A percentile compares a stretch with the other conserved stretches of the same genome.
phyloP scores from a whole-genome alignment of 1,140 invertebrate genomes.

The Lepidurus arcticus region DNA sequence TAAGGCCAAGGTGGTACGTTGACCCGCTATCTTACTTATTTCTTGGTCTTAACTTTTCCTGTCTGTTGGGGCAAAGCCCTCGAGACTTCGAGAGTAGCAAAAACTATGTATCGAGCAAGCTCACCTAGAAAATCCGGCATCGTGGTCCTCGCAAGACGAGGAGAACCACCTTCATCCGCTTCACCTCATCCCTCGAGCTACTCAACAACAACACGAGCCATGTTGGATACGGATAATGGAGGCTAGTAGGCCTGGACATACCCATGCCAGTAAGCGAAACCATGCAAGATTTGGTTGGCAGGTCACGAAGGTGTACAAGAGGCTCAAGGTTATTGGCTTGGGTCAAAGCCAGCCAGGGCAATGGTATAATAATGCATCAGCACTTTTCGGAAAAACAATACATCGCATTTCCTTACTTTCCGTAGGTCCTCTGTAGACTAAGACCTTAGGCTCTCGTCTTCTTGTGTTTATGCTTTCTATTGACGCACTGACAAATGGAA shows the following conservation, averaged over 20 bases:
- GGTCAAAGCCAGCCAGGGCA: constrained; percentile 20
- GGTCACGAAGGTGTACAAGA: background rate
- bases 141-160: background rate
- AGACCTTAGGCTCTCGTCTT: too few species aligned
- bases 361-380: constrained; percentile 13
- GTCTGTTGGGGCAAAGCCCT: constrained; percentile 23
- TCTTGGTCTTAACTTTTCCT: constrained; percentile 15
- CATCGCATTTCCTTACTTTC: background rate
- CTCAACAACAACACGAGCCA: background rate
- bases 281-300: constrained; percentile 17
- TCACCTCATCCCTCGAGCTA: background rate
- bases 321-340: constrained; percentile 1
- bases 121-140: background rate
- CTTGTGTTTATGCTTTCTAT: too few species aligned
- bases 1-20: constrained; percentile 34
- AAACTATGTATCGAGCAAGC: background rate
- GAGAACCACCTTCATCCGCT: background rate
- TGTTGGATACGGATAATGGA: background rate
- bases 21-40: constrained; percentile 27
- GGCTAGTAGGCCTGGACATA: background rate
- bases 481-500: too few species aligned
- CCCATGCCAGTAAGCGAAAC: background rate
- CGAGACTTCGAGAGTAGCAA: background rate
- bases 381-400: background rate
- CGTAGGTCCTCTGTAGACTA: too few species aligned